Evolutionary conservation across 2,797 vertebrate species (phyloP).

Genomic region (Allobates femoralis): DNA sequence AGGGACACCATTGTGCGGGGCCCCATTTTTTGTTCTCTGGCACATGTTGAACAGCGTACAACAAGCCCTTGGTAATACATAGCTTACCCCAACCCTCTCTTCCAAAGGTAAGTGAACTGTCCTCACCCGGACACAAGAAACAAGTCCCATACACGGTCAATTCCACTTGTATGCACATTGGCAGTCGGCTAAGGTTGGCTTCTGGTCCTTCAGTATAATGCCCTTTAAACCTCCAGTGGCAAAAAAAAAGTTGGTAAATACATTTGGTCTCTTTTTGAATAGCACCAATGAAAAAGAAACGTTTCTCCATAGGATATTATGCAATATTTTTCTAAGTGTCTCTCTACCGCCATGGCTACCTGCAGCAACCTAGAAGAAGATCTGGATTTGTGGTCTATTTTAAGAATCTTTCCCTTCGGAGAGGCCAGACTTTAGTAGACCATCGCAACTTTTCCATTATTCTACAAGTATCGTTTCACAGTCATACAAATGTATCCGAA

Average conservation of each 20-base stretch:
- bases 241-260: slow-evolving; percentile 27
- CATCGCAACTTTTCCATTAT: background rate
- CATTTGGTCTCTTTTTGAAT: slow-evolving; percentile 61
- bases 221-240: slow-evolving; percentile 2
- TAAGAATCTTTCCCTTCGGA: background rate
- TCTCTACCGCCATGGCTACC: background rate
- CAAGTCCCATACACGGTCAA: slow-evolving; percentile 41
- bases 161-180: slow-evolving; percentile 57
- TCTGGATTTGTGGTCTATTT: background rate
- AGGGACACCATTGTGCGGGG: background rate
- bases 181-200: background rate
- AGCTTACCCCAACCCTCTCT: background rate
- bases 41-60: slow-evolving; percentile 14
- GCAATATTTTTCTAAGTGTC: background rate
- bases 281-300: slow-evolving; percentile 41
- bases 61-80: slow-evolving; percentile 53
- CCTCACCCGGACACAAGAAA: slow-evolving; percentile 11
- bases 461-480: slow-evolving; percentile 13
- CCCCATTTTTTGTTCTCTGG: slow-evolving; percentile 40
- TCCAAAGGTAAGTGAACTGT: slow-evolving; percentile 42
- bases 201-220: slow-evolving; percentile 20
- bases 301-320: background rate
- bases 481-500: background rate
- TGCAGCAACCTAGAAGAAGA: background rate
- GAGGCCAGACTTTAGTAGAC: background rate